Conservation (phyloP, 2,888 invertebrate species). For the Meteorus colon region DNA sequence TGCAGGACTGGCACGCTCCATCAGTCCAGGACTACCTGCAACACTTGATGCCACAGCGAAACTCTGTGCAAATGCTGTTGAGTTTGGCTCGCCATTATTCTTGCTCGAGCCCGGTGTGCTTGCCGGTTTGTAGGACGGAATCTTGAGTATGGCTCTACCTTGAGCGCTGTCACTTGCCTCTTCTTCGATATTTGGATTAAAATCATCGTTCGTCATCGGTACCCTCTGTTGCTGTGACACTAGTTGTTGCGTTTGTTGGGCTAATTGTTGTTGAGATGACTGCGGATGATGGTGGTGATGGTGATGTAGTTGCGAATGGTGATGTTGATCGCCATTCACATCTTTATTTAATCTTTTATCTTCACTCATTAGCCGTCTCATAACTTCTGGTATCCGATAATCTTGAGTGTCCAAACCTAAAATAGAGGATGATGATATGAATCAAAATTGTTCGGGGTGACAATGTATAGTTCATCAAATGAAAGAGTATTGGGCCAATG, state of each 20-base stretch:
- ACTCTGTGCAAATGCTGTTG: constrained; percentile 63
- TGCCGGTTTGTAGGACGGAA: constrained; percentile 91
- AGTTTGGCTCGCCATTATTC: constrained; percentile 66
- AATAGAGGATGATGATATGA: constrained; percentile 18
- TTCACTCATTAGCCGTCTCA: constrained; percentile 76
- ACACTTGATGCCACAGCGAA: constrained; percentile 58
- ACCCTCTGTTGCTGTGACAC: constrained; percentile 59
- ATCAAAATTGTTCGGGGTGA: not conserved
- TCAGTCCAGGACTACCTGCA: constrained; percentile 73
- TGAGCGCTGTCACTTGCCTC: constrained; percentile 72
- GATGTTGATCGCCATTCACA: constrained; percentile 68
- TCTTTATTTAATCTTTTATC: constrained; percentile 74
- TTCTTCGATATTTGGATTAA: constrained; percentile 71
- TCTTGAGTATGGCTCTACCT: constrained; percentile 86
- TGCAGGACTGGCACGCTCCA: constrained; percentile 74
- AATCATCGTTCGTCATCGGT: constrained; percentile 74
- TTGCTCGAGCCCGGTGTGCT: constrained; percentile 68
- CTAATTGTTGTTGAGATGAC: constrained; percentile 55
- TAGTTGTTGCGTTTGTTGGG: constrained; percentile 56
- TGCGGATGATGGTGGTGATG: constrained; percentile 63
- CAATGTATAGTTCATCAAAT: not conserved
- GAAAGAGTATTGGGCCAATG: constrained; percentile 44
- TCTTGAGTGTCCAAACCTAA: constrained; percentile 70
- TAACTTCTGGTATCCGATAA: constrained; percentile 75
- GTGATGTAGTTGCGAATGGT: constrained; percentile 59